Percentiles rank a stretch among this genome's conserved stretches.
Evolutionary conservation across 2,113 vertebrate species (phyloP).

Genomic region (Hipposideros armiger): DNA sequence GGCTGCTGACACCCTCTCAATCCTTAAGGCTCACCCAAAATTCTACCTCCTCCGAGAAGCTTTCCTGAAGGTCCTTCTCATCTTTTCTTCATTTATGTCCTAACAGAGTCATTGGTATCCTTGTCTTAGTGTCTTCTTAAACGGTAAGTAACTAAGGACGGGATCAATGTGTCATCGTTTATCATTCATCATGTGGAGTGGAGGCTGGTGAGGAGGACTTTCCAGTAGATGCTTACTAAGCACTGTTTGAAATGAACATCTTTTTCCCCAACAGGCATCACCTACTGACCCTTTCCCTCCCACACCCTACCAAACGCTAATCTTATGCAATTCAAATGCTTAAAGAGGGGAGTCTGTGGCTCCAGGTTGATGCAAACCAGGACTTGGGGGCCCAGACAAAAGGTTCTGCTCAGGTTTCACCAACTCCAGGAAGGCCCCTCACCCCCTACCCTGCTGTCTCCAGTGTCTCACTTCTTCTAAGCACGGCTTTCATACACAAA

Average conservation of each 20-base stretch:
- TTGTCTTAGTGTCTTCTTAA: neutral
- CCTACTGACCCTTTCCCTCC: neutral
- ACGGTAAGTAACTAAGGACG: neutral
- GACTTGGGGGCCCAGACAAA: neutral
- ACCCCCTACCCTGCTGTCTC: neutral
- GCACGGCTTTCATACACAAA: neutral
- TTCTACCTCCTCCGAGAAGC: neutral
- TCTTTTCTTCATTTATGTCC: neutral
- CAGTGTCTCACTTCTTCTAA: neutral
- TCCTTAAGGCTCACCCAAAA: neutral
- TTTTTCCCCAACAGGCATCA: neutral
- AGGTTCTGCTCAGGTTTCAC: neutral
- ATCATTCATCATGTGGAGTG: neutral
- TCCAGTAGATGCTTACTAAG: neutral
- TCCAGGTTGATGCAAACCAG: neutral
- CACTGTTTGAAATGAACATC: neutral
- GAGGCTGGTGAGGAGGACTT: neutral
- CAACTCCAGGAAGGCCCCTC: neutral
- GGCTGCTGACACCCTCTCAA: neutral
- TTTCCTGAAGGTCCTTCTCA: neutral
- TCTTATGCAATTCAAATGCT: neutral
- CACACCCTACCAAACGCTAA: neutral
- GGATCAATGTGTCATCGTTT: neutral
- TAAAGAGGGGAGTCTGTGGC: neutral
- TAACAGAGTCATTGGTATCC: neutral